Conservation (phyloP, 2,113 vertebrate species). For the Kobus ellipsiprymnus region DNA sequence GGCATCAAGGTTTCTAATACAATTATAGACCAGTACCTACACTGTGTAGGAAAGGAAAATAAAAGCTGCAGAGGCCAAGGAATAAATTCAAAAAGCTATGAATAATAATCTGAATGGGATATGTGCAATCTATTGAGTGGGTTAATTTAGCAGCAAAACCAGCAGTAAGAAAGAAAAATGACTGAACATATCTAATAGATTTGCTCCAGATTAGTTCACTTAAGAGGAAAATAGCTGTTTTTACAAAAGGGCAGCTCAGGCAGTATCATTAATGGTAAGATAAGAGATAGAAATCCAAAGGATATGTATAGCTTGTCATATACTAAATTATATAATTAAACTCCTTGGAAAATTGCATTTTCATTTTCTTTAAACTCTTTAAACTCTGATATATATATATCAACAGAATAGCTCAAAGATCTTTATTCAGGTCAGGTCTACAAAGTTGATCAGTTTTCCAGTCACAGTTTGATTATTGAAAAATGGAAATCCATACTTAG, state of each 20-base stretch:
- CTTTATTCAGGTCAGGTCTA: background rate
- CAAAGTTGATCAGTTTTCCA: background rate
- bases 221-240: background rate
- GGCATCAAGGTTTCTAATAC: background rate
- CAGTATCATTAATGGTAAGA: background rate
- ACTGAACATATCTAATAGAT: background rate
- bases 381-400: background rate
- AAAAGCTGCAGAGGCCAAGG: background rate
- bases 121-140: background rate
- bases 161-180: background rate
- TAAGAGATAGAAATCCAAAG: background rate
- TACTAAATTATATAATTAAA: background rate
- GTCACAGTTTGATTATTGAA: background rate
- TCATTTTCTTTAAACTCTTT: background rate
- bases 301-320: background rate
- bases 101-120: background rate
- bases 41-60: background rate
- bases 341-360: background rate
- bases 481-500: background rate
- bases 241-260: background rate
- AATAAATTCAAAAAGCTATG: background rate
- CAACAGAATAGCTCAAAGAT: background rate
- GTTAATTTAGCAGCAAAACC: conserved; percentile 22
- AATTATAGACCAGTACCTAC: background rate
- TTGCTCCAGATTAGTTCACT: background rate